Evolutionary conservation across 2,797 vertebrate species (phyloP).

Genomic region (Sebastes flavidus): DNA sequence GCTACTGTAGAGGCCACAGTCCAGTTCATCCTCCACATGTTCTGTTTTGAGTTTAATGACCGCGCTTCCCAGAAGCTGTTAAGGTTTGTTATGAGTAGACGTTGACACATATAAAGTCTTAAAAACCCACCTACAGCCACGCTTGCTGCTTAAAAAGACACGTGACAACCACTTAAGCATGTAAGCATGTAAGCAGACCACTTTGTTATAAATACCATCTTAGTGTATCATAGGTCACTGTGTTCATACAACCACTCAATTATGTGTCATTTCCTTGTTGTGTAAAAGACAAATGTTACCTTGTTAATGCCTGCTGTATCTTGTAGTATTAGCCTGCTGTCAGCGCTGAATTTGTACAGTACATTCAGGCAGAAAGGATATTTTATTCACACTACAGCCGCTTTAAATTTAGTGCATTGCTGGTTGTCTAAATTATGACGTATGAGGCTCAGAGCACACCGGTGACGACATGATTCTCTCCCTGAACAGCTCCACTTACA

Average conservation of each 20-base stretch:
- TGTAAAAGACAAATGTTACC: neutral
- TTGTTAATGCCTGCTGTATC: neutral
- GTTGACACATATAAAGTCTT: slow-evolving; percentile 3
- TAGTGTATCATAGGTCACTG: neutral
- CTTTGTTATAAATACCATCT: neutral
- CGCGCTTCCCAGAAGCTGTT: slow-evolving; percentile 12
- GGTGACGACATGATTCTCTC: neutral
- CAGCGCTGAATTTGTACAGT: neutral
- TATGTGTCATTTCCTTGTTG: neutral
- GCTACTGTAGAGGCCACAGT: neutral
- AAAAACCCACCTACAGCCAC: neutral
- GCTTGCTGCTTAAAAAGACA: neutral
- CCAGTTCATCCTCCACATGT: neutral
- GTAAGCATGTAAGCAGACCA: neutral
- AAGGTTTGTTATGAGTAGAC: slow-evolving; percentile 1
- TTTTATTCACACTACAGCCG: neutral
- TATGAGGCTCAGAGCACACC: neutral
- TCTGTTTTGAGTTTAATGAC: slow-evolving; percentile 9
- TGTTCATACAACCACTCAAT: neutral
- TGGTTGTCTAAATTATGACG: neutral
- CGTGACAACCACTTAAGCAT: neutral
- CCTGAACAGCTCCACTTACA: neutral
- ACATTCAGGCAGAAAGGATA: neutral
- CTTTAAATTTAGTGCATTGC: neutral
- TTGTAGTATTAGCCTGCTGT: neutral